phyloP scores from a whole-genome alignment of 2,797 vertebrate genomes.

The Luscinia megarhynchos region DNA sequence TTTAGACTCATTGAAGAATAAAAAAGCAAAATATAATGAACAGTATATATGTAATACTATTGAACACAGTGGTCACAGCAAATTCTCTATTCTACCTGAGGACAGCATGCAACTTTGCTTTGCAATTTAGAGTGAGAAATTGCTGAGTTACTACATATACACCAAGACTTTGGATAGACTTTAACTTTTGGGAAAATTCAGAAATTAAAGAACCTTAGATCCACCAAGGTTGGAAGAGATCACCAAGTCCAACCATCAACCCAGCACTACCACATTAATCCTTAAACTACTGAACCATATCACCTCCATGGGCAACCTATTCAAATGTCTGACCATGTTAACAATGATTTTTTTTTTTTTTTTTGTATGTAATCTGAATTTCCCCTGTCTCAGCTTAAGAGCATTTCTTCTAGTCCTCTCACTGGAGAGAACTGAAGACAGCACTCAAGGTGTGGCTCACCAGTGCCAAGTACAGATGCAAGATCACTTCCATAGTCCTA shows the following conservation, averaged over 20 bases:
- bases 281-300: not conserved
- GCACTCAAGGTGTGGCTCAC: not conserved
- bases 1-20: not conserved
- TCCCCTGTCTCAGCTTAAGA: not conserved
- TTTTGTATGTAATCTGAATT: not conserved
- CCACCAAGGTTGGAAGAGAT: not conserved
- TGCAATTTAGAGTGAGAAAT: not conserved
- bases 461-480: fast-evolving
- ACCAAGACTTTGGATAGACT: not conserved
- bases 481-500: not conserved
- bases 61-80: not conserved
- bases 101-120: not conserved
- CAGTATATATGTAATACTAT: not conserved
- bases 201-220: not conserved
- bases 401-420: not conserved
- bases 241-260: too few relatives aligned
- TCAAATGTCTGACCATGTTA: fast-evolving
- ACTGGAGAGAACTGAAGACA: not conserved
- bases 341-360: not conserved
- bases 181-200: not conserved
- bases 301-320: too few relatives aligned
- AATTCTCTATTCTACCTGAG: not conserved
- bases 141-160: not conserved
- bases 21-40: not conserved
- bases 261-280: not conserved